Evolutionary conservation across 2,888 invertebrate genomes (phyloP), one percentile per base, ranked within the genome.

Genomic region (Tetramorium bicarinatum): DNA sequence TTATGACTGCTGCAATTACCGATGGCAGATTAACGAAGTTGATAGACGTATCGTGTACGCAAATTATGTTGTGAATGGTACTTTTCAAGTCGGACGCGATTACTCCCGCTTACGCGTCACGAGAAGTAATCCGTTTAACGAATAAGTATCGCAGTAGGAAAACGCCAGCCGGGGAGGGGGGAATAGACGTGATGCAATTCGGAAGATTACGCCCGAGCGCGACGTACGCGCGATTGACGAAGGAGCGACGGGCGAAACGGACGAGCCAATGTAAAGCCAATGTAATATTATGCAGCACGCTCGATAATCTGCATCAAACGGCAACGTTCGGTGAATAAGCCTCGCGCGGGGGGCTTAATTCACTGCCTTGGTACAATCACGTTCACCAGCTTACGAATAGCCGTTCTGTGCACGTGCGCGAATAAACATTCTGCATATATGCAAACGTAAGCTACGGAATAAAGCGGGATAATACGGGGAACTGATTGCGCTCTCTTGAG

Each of bases 401-500:
- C 47, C 56, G 56, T 56, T 9, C 18, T 38, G 13, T 21, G 64
- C 74, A 56, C 75, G 62, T 47, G 64, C 62, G 44, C 66, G 47
- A 52, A 79, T 25, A 47, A 62, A 61, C 74, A 71, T 81, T 76
- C 49, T n/a, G 25, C n/a, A 61, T 74, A 75, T 76, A 44, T 56
- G 54, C 76, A 64, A 38, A 72, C 71, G 62, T 34, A 41, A 54
- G 62, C 56, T 41, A 79, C 44, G 74, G 52, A 75, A 84, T 84
- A 87, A 84, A 85, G 67, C 69, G 72, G 47, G 41, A 62, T 61
- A 54, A 77, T 62, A 59, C 49, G 54, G 54, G 29, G 83, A 71
- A 82, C 82, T 67, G 82, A 86, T 86, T 83, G 83, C 80, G 52
- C 67, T 15, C 47, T 75, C 77, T 82, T 81, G 84, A 74, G 77